Conservation (phyloP, 92 coral and sea anemone genomes). For the Pocillopora grandis region DNA sequence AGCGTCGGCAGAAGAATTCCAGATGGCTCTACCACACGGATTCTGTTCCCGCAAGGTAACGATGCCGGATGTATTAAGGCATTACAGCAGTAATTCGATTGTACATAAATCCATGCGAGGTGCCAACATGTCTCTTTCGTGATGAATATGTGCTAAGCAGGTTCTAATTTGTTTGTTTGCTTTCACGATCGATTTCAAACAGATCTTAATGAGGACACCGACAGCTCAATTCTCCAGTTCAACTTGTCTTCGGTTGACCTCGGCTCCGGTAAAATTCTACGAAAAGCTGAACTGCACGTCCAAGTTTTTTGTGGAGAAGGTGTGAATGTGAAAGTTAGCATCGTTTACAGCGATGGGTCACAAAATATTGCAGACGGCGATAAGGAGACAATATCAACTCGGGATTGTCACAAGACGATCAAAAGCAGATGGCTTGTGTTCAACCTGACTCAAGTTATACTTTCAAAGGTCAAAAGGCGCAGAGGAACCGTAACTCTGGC, state of each 20-base stretch:
- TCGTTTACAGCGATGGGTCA: constrained; percentile 1
- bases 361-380: neutral
- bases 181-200: constrained; percentile 36
- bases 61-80: constrained; percentile 13
- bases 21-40: constrained; percentile 16
- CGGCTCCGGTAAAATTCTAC: neutral
- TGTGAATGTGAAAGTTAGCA: constrained; percentile 19
- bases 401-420: constrained; percentile 23
- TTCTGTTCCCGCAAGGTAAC: constrained; percentile 43
- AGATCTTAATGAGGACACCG: constrained; percentile 31
- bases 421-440: constrained; percentile 38
- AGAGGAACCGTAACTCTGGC: neutral
- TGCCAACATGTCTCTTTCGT: constrained; percentile 31
- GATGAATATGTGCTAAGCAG: constrained; percentile 36
- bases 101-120: constrained; percentile 19
- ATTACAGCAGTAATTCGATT: constrained; percentile 14
- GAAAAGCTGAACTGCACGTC: constrained; percentile 29
- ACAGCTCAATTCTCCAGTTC: constrained; percentile 3
- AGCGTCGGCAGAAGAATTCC: neutral
- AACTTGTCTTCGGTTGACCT: constrained; percentile 22
- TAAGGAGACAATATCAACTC: constrained; percentile 20
- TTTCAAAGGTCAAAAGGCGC: constrained; percentile 6
- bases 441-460: constrained; percentile 18
- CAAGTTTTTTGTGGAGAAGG: constrained; percentile 12
- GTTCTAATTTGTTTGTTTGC: constrained; percentile 39